These are phyloP conservation scores for Crossocerus cetratus DNA, from an alignment of 2,888 invertebrate species.

Conservation along the genomic window DNA sequence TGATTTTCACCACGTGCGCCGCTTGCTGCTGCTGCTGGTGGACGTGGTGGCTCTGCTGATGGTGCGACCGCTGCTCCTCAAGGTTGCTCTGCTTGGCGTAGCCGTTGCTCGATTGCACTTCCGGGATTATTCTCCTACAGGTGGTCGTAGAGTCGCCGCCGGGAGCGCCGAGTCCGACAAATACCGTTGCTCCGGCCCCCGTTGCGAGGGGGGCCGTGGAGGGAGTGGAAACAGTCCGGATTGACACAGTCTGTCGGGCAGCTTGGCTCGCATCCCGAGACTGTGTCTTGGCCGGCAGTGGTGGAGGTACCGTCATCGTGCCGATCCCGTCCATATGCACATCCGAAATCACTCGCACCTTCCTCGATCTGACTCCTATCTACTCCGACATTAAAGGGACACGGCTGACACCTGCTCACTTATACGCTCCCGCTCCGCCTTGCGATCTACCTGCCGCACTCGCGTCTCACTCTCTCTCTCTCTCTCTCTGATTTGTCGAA, in stretches of 20 bases:
- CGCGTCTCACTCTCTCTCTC: no score
- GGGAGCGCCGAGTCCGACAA: slow-evolving; percentile 68
- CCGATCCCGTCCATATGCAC: slow-evolving; percentile 65
- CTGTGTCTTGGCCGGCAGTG: slow-evolving; percentile 62
- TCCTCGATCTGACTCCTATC: slow-evolving; percentile 31
- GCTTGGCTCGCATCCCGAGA: slow-evolving; percentile 56
- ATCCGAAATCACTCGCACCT: slow-evolving; percentile 52
- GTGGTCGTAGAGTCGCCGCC: slow-evolving; percentile 69
- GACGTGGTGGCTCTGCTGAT: slow-evolving; percentile 45
- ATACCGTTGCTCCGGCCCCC: slow-evolving; percentile 78
- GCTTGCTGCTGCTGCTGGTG: slow-evolving; percentile 54
- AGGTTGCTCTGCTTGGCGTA: slow-evolving; percentile 56
- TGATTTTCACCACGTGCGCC: slow-evolving; percentile 84
- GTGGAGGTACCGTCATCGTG: slow-evolving; percentile 70
- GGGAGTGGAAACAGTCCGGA: slow-evolving; percentile 68
- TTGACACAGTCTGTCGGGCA: slow-evolving; percentile 70
- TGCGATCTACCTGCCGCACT: not conserved
- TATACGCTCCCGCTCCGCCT: not conserved
- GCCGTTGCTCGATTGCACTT: slow-evolving; percentile 68
- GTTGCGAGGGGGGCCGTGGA: slow-evolving; percentile 61
- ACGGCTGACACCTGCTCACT: not conserved
- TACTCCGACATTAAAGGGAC: slow-evolving; percentile 23
- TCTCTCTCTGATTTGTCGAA: no score
- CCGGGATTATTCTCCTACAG: slow-evolving; percentile 71
- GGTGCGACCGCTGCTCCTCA: slow-evolving; percentile 44